Conservation (phyloP, 2,888 invertebrate species). For the Leptinotarsa juncta region DNA sequence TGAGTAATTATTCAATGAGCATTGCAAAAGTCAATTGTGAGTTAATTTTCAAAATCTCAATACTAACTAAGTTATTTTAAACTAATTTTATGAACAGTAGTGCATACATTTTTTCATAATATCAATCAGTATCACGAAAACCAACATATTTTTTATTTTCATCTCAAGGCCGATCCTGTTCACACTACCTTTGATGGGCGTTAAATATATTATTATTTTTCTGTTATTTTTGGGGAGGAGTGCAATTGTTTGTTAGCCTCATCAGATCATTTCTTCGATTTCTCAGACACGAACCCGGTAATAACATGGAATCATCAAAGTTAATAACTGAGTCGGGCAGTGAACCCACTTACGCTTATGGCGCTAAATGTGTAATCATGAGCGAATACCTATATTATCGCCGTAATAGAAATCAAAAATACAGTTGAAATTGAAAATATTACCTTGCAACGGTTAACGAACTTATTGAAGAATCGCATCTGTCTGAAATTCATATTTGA, state of each 20-base stretch:
- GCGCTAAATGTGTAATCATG: constrained; percentile 31
- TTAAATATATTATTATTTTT: background rate
- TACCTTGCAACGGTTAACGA: background rate
- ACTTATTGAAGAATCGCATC: too few relatives aligned
- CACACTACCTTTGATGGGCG: too few relatives aligned
- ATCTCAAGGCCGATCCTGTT: too few relatives aligned
- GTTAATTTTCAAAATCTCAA: too few relatives aligned
- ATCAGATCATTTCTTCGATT: constrained; percentile 22
- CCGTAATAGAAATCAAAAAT: background rate
- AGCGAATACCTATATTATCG: constrained; percentile 7
- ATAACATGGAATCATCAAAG: constrained; percentile 21
- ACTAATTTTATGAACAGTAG: too few relatives aligned
- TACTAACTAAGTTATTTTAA: too few relatives aligned
- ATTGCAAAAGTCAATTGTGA: too few relatives aligned
- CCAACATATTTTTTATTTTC: background rate
- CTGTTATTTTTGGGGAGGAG: constrained; percentile 14
- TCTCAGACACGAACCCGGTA: constrained; percentile 18
- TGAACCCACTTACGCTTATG: constrained; percentile 25
- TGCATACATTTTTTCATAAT: too few relatives aligned
- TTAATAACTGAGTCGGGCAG: constrained; percentile 20
- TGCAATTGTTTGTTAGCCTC: constrained; percentile 10
- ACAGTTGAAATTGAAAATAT: constrained; percentile 23
- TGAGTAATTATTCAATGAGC: too few relatives aligned
- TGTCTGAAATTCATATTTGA: too few relatives aligned
- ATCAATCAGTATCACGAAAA: too few relatives aligned